Evolutionary conservation across 2,888 invertebrate genomes (phyloP).

Genomic region (Hyalella azteca): DNA sequence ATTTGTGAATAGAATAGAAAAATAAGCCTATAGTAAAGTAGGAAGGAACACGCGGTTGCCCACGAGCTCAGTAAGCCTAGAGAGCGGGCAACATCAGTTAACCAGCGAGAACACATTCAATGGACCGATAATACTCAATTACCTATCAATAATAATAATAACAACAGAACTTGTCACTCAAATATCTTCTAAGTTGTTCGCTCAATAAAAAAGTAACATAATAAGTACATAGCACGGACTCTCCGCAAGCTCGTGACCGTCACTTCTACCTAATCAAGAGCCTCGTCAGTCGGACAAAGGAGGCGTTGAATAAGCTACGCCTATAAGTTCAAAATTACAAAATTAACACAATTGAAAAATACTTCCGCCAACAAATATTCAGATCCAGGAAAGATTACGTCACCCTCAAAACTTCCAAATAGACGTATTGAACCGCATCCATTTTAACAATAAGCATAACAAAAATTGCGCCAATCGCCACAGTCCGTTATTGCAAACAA

Average conservation of each 20-base stretch:
- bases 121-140: not conserved
- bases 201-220: too few species aligned
- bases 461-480: not conserved
- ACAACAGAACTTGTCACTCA: not conserved
- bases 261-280: too few species aligned
- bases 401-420: too few species aligned
- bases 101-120: not conserved
- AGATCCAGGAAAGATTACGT: too few species aligned
- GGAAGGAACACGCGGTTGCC: not conserved
- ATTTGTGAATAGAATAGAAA: conserved; percentile 1
- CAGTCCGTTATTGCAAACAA: not conserved
- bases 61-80: not conserved
- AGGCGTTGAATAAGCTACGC: too few species aligned
- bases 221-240: too few species aligned
- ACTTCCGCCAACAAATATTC: too few species aligned
- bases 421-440: too few species aligned
- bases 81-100: not conserved
- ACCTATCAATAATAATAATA: not conserved
- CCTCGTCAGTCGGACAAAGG: too few species aligned
- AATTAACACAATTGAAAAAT: too few species aligned
- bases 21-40: not conserved
- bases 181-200: not conserved
- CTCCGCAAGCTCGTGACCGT: too few species aligned
- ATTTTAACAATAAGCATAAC: not conserved
- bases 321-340: too few species aligned